phyloP scores from a whole-genome alignment of 2,797 vertebrate genomes.

The Cebuella pygmaea region DNA sequence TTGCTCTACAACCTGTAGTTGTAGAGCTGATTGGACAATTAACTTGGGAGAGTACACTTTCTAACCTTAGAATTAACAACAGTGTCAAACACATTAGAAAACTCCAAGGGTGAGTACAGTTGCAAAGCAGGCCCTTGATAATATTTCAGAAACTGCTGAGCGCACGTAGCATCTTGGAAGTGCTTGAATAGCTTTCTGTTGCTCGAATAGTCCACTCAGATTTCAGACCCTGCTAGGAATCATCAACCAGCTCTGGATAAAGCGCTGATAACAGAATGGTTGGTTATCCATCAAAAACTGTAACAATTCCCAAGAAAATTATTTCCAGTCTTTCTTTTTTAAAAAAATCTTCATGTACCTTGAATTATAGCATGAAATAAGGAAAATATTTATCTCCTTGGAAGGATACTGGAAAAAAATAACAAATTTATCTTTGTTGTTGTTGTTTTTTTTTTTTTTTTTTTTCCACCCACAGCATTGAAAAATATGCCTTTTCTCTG shows the following conservation, averaged over 20 bases:
- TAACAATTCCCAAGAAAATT: not conserved
- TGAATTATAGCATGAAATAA: not conserved
- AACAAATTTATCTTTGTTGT: not conserved
- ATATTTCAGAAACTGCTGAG: not conserved
- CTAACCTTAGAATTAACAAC: slow-evolving; percentile 37
- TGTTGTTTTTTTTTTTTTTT: not conserved
- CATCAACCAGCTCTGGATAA: not conserved
- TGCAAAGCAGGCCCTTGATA: not conserved
- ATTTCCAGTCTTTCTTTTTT: not conserved
- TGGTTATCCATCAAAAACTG: not conserved
- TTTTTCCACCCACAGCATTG: not conserved
- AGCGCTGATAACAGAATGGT: slow-evolving; percentile 1
- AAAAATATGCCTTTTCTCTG: not conserved
- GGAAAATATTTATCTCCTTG: not conserved
- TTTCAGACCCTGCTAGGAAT: not conserved
- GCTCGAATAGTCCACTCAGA: not conserved
- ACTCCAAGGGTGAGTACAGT: not conserved
- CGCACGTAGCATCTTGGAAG: not conserved
- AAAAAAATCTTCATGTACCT: not conserved
- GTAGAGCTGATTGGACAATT: slow-evolving; percentile 45
- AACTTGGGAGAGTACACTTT: slow-evolving; percentile 29
- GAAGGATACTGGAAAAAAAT: not conserved
- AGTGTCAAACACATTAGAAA: not conserved
- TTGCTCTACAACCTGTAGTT: not conserved
- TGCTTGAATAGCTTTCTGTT: not conserved